Conservation (phyloP, 2,797 vertebrate species). For the Echiichthys vipera region DNA sequence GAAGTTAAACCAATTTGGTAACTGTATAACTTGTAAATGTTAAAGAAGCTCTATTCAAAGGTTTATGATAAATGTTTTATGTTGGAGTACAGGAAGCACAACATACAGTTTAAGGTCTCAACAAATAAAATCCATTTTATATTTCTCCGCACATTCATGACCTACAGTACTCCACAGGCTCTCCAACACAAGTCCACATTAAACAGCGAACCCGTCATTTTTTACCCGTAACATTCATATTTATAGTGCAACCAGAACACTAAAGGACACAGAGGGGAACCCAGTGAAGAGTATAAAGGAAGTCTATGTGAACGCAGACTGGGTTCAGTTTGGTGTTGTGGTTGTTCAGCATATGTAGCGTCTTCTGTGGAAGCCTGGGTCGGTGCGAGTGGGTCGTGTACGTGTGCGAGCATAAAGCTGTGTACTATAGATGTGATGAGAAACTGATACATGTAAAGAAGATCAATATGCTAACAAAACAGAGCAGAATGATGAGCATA, state of each 20-base stretch:
- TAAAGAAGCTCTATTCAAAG: slow-evolving; percentile 86
- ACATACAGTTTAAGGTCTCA: slow-evolving; percentile 80
- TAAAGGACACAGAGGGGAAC: slow-evolving; percentile 9
- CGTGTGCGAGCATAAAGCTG: slow-evolving; percentile 75
- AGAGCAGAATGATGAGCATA: slow-evolving; percentile 81
- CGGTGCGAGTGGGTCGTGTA: slow-evolving; percentile 72
- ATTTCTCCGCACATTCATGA: slow-evolving; percentile 75
- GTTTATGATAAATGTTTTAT: slow-evolving; percentile 88
- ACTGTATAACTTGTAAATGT: slow-evolving; percentile 90
- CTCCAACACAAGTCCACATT: slow-evolving; percentile 38
- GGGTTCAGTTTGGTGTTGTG: slow-evolving; percentile 19
- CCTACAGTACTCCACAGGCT: slow-evolving; percentile 72
- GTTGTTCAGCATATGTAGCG: slow-evolving; percentile 72
- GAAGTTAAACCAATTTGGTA: slow-evolving; percentile 93
- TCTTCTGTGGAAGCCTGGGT: slow-evolving; percentile 68
- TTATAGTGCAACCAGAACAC: slow-evolving; percentile 59
- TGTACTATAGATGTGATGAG: slow-evolving; percentile 81
- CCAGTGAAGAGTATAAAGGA: not conserved
- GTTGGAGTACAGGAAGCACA: slow-evolving; percentile 88
- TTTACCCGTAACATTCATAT: slow-evolving; percentile 46
- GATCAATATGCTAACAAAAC: slow-evolving; percentile 77
- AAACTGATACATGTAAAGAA: slow-evolving; percentile 77
- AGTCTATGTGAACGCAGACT: slow-evolving; percentile 1
- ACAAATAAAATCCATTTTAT: slow-evolving; percentile 77
- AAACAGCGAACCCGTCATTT: slow-evolving; percentile 37